Evolutionary conservation across 2,888 invertebrate species (phyloP).

Genomic region (Auanema sp.): DNA sequence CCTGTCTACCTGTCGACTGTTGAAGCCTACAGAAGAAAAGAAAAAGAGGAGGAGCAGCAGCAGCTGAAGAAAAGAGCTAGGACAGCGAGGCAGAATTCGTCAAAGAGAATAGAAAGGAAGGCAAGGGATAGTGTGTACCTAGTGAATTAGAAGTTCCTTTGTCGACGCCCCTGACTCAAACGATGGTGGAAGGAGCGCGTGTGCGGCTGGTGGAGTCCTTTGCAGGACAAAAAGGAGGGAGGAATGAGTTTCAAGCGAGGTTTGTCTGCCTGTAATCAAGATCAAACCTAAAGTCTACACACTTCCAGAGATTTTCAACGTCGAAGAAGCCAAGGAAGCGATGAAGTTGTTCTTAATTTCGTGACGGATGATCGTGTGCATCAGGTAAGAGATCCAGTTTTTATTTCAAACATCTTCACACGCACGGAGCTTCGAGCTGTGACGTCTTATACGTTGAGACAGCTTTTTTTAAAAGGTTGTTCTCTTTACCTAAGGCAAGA

Average conservation of each 20-base stretch:
- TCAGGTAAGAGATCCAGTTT: not conserved
- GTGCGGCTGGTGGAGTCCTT: constrained; percentile 22
- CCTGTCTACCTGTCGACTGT: no score
- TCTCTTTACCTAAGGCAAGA: no score
- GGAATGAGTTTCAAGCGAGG: constrained; percentile 19
- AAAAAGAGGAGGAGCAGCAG: constrained; percentile 1
- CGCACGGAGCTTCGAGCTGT: not conserved
- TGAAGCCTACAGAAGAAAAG: no score
- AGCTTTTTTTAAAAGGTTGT: no score
- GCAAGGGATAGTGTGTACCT: no score
- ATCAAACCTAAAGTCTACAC: constrained; percentile 9
- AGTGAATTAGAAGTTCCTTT: no score
- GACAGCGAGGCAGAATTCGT: no score
- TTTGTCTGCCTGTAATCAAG: not conserved
- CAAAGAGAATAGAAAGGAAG: no score
- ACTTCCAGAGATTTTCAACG: constrained; percentile 17
- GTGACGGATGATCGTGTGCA: constrained; percentile 56
- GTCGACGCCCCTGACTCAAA: not conserved
- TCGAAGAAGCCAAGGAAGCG: constrained; percentile 45
- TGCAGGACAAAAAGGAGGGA: constrained; percentile 14
- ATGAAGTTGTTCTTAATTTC: constrained; percentile 61
- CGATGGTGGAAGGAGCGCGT: constrained; percentile 15
- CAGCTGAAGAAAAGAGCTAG: not conserved
- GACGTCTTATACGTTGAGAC: no score
- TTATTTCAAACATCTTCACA: not conserved